phyloP scores from a whole-genome alignment of 1,140 invertebrate species.

The Macrobrachium nipponense region DNA sequence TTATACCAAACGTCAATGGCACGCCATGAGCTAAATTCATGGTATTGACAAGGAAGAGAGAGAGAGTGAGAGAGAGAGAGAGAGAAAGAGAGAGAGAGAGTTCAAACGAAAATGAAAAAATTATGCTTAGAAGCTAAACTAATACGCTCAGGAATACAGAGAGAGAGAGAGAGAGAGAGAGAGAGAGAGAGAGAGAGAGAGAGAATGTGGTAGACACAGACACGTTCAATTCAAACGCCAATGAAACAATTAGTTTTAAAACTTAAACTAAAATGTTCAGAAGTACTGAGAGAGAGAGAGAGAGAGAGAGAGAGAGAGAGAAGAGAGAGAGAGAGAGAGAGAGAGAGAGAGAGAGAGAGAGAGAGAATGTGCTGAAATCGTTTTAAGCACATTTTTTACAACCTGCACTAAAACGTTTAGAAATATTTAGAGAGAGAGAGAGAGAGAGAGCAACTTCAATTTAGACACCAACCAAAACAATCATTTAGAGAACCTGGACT shows the following conservation, averaged over 20 bases:
- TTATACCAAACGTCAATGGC: background rate
- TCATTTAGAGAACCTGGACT: background rate
- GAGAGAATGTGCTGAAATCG: background rate
- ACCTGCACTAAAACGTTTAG: too few species aligned
- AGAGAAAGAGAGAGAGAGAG: background rate
- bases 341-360: background rate
- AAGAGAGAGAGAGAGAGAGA: background rate
- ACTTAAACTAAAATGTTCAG: too few species aligned
- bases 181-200: background rate
- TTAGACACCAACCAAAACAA: too few species aligned
- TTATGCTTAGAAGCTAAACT: too few species aligned
- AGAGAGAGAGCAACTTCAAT: too few species aligned
- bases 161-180: background rate
- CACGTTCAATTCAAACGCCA: too few species aligned
- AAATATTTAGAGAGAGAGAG: background rate
- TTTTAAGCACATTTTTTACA: too few species aligned
- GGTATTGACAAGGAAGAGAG: background rate
- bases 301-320: background rate
- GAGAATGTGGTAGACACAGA: too few species aligned
- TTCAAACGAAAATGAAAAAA: background rate
- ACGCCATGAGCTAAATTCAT: background rate
- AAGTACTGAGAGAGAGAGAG: too few species aligned
- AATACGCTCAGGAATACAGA: background rate
- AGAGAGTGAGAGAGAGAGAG: background rate
- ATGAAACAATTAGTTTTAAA: too few species aligned